Conservation (phyloP, 2,888 invertebrate species). For the Thera obeliscata region DNA sequence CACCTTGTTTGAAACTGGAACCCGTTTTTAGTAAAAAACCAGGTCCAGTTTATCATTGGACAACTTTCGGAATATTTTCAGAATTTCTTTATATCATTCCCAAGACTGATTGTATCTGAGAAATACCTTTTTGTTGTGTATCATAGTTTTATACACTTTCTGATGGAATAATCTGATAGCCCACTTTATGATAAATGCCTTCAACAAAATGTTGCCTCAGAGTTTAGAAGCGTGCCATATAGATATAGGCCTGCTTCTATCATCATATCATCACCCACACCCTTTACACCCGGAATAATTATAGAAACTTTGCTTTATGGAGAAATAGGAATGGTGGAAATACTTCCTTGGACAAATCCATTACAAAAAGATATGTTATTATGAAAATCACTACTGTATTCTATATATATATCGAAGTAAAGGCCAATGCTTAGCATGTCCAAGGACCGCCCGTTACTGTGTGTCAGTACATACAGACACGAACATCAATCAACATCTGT, state of each 20-base stretch:
- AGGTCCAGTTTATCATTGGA: slow-evolving; percentile 26
- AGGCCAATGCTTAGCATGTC: slow-evolving; percentile 54
- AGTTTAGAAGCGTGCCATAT: too few relatives aligned
- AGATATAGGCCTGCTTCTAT: too few relatives aligned
- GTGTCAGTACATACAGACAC: slow-evolving; percentile 36
- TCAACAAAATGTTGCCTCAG: too few relatives aligned
- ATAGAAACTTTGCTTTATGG: too few relatives aligned
- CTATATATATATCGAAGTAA: slow-evolving; percentile 50
- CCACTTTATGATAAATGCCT: too few relatives aligned
- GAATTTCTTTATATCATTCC: slow-evolving; percentile 15
- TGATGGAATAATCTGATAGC: background rate
- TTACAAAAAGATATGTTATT: too few relatives aligned
- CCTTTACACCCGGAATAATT: too few relatives aligned
- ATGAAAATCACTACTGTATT: too few relatives aligned
- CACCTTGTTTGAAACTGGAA: slow-evolving; percentile 25
- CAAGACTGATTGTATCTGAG: slow-evolving; percentile 1
- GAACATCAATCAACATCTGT: slow-evolving; percentile 36
- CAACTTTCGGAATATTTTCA: slow-evolving; percentile 31
- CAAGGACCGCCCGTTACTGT: slow-evolving; percentile 41
- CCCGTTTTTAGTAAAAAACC: slow-evolving; percentile 28
- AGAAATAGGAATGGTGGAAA: too few relatives aligned
- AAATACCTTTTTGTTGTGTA: background rate
- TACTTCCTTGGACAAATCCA: too few relatives aligned
- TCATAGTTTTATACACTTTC: too few relatives aligned
- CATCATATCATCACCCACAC: too few relatives aligned